Percentiles rank a stretch among this genome's conserved stretches.
Evolutionary conservation across 2,113 vertebrate genomes (phyloP).

Genomic region (Malurus elegans): DNA sequence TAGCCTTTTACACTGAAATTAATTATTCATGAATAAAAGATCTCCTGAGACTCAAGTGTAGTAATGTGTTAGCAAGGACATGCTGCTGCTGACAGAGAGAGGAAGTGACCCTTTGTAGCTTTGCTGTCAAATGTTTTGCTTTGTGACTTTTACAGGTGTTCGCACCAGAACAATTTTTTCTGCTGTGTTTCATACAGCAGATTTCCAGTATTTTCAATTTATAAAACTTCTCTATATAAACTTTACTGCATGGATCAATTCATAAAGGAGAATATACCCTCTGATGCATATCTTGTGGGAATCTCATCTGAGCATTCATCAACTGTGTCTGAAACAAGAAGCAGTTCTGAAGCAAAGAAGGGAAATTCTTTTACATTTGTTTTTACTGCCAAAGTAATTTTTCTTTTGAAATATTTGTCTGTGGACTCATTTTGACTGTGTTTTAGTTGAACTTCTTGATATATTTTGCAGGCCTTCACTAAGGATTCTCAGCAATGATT

Average conservation of each 20-base stretch:
- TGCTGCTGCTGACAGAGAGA: fast-evolving
- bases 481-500: background rate
- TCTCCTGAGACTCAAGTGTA: background rate
- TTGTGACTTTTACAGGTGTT: background rate
- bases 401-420: background rate
- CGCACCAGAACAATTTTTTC: background rate
- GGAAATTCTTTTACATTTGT: background rate
- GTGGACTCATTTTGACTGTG: background rate
- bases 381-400: background rate
- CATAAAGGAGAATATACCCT: background rate
- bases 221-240: background rate
- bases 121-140: background rate
- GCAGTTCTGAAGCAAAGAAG: background rate
- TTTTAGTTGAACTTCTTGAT: background rate
- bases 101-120: background rate
- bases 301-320: background rate
- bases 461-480: background rate
- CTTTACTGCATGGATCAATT: background rate
- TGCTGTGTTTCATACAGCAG: background rate
- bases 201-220: background rate
- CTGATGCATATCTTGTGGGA: background rate
- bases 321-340: background rate
- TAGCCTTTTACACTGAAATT: background rate
- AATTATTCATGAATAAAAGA: background rate
- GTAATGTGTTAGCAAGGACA: fast-evolving